Conservation (phyloP, 1,140 invertebrate species). For the Pseudomyrmex dendroicus region DNA sequence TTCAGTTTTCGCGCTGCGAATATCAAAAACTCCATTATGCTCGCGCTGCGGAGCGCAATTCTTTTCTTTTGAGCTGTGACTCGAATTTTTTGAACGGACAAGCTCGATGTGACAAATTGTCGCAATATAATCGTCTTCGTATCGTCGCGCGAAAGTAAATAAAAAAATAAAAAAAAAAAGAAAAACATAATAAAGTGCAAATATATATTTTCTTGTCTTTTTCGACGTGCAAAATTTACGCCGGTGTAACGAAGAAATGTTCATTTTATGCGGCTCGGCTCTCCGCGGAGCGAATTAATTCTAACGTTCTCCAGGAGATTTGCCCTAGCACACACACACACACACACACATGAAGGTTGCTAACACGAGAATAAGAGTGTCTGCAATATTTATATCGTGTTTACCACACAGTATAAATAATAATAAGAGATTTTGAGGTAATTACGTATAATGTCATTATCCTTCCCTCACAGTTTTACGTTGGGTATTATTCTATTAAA, state of each 20-base stretch:
- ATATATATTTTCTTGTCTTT: constrained; percentile 1
- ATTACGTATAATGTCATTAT: constrained; percentile 26
- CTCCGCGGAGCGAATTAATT: constrained; percentile 39
- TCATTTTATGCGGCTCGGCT: constrained; percentile 42
- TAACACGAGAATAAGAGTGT: constrained; percentile 11
- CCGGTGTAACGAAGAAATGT: constrained; percentile 36
- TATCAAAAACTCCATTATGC: constrained; percentile 6
- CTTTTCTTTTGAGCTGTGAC: background rate
- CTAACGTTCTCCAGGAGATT: constrained; percentile 52
- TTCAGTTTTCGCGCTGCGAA: constrained; percentile 37
- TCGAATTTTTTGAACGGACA: background rate
- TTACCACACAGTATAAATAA: constrained; percentile 55
- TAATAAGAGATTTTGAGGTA: constrained; percentile 43
- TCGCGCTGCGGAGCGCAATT: constrained; percentile 3
- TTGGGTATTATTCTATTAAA: constrained; percentile 19
- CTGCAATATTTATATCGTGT: constrained; percentile 50
- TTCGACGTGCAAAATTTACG: background rate
- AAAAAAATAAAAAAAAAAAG: too few relatives aligned
- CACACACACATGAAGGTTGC: background rate
- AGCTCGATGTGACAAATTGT: background rate
- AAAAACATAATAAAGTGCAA: too few relatives aligned
- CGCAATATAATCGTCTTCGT: too few relatives aligned
- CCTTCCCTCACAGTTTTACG: constrained; percentile 1
- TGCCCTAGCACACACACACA: background rate
- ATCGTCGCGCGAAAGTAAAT: too few relatives aligned